These are phyloP conservation scores for Brachionus asplanchnoidis DNA, from an alignment of 1,140 invertebrate species.

Conservation along the genomic window DNA sequence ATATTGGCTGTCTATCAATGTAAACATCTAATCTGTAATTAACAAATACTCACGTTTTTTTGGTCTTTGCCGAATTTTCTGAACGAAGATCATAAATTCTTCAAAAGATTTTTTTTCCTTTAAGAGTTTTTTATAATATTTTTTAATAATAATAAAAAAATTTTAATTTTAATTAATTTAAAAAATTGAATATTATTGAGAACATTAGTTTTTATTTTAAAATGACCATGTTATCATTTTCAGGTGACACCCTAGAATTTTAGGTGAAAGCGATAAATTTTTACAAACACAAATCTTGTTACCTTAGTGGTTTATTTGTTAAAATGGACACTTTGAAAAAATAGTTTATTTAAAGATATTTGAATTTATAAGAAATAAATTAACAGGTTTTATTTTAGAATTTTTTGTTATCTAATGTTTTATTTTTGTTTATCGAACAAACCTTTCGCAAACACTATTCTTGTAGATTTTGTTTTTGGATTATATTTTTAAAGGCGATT, in stretches of 20 bases:
- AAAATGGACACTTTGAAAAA: neutral
- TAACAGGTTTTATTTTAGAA: slow-evolving; percentile 9
- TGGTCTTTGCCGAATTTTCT: neutral
- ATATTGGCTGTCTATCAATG: neutral
- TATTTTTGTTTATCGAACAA: neutral
- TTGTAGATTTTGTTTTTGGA: neutral
- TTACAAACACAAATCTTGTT: neutral
- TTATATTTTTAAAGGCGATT: neutral
- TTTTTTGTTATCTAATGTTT: neutral
- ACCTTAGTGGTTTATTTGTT: neutral
- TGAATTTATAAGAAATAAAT: neutral
- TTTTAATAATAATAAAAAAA: no score
- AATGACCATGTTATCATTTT: neutral
- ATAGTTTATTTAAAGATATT: neutral
- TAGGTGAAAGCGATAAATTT: neutral
- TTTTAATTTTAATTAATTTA: no score
- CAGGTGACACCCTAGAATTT: no score
- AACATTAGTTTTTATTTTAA: neutral
- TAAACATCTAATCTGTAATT: slow-evolving; percentile 21
- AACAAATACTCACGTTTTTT: neutral
- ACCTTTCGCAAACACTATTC: neutral
- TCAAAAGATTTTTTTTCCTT: neutral
- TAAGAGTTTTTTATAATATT: no score
- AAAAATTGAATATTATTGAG: no score
- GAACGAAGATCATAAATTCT: neutral